A percentile compares a stretch with the other conserved stretches of the same genome.
These are phyloP conservation scores for Poecile atricapillus DNA, from an alignment of 2,113 vertebrate species.

Conservation along the genomic window DNA sequence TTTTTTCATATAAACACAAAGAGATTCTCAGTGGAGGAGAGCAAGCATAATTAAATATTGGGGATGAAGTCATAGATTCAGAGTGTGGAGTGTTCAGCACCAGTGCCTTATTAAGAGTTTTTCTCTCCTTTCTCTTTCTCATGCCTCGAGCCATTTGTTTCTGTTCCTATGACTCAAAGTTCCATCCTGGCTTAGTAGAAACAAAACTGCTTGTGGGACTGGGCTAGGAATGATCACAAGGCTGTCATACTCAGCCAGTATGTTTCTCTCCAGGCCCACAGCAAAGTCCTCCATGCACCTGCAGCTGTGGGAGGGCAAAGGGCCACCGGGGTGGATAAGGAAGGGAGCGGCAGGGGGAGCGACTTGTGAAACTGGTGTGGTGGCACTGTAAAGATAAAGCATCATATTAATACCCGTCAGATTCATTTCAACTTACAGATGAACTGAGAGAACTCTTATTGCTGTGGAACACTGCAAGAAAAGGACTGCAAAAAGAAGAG, in stretches of 20 bases:
- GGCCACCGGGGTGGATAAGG: background rate
- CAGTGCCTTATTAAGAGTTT: background rate
- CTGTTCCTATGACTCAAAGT: background rate
- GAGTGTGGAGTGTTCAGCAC: background rate
- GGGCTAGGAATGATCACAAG: background rate
- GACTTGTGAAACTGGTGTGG: background rate
- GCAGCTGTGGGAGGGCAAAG: background rate
- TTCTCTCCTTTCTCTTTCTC: background rate
- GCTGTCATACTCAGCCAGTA: background rate
- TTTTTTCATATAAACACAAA: background rate
- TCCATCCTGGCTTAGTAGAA: background rate
- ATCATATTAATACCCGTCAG: rapidly evolving
- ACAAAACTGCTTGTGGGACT: background rate
- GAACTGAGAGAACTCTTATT: background rate
- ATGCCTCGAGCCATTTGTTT: background rate
- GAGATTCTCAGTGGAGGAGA: background rate
- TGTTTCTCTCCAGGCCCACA: background rate
- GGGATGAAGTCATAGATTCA: background rate
- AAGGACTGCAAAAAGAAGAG: background rate
- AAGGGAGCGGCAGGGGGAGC: background rate
- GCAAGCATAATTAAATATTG: background rate
- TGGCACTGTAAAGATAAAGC: background rate
- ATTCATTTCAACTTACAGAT: background rate
- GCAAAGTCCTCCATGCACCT: background rate
- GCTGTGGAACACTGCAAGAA: background rate